These are phyloP conservation scores for Alcis repandata DNA, from an alignment of 2,888 invertebrate genomes.

Conservation along the genomic window DNA sequence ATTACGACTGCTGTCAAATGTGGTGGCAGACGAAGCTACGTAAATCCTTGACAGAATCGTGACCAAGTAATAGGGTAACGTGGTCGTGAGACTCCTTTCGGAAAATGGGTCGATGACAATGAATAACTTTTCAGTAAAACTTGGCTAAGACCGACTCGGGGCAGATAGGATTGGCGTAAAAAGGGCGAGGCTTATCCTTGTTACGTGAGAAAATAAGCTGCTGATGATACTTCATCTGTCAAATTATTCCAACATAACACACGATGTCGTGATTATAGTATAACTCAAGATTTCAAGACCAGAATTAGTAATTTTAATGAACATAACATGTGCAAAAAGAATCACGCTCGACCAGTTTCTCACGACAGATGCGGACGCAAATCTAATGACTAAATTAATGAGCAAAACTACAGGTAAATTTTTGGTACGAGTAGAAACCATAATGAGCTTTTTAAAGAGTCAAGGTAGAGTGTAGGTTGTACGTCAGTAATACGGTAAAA, in stretches of 20 bases:
- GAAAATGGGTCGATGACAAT: not conserved
- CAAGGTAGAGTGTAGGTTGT: constrained; percentile 30
- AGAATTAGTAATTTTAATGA: constrained; percentile 10
- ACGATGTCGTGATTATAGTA: not conserved
- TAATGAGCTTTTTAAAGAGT: constrained; percentile 40
- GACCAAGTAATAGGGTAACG: not conserved
- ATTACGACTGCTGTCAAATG: no score
- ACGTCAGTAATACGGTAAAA: constrained; percentile 27
- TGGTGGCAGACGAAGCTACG: no score
- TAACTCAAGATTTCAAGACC: not conserved
- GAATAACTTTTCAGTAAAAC: no score
- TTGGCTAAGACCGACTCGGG: no score
- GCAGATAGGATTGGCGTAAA: no score
- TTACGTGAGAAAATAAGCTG: no score
- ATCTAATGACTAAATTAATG: constrained; percentile 38
- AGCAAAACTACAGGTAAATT: constrained; percentile 30
- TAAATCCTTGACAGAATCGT: not conserved
- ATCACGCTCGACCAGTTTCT: constrained; percentile 37
- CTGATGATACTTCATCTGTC: no score
- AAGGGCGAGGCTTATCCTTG: no score
- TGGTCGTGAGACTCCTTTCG: not conserved
- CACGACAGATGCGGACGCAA: constrained; percentile 23
- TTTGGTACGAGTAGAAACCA: constrained; percentile 17
- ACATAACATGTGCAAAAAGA: constrained; percentile 10
- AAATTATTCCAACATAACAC: no score